Percentiles rank a stretch among this genome's conserved stretches.
These are phyloP conservation scores for Falco peregrinus DNA, from an alignment of 2,797 vertebrate species.

Conservation along the genomic window DNA sequence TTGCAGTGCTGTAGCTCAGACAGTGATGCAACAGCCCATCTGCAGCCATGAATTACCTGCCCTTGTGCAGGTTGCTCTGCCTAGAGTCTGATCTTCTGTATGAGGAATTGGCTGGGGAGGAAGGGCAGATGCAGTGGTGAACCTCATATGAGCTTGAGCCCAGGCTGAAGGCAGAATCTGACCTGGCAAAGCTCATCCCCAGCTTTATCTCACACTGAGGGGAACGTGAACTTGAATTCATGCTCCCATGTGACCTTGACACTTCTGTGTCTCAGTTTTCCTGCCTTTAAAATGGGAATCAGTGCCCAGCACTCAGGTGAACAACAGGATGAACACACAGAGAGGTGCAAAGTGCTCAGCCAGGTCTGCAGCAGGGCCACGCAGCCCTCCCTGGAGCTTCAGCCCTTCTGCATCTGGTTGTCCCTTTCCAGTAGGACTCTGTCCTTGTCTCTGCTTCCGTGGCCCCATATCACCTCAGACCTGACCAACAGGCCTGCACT, in stretches of 20 bases:
- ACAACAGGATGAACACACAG: fast-evolving
- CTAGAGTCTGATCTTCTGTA: neutral
- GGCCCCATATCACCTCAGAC: neutral
- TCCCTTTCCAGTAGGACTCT: neutral
- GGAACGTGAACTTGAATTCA: neutral
- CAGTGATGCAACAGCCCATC: neutral
- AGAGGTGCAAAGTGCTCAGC: neutral
- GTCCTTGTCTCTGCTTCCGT: neutral
- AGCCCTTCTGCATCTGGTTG: neutral
- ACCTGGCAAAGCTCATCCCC: neutral
- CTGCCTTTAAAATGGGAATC: neutral
- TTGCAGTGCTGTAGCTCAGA: neutral
- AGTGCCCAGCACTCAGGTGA: neutral
- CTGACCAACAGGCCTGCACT: fast-evolving
- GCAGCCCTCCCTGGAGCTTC: neutral
- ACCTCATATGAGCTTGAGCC: fast-evolving
- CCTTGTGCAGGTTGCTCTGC: neutral
- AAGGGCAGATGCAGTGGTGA: fast-evolving
- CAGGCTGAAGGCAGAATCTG: neutral
- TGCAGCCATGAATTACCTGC: neutral
- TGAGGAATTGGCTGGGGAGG: neutral
- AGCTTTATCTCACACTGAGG: neutral
- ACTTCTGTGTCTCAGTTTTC: neutral
- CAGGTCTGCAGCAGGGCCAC: neutral
- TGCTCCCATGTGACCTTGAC: neutral